A percentile compares a stretch with the other conserved stretches of the same genome.
These are phyloP conservation scores for Notarius quadriscutis DNA, from an alignment of 2,113 vertebrate species.

Conservation along the genomic window DNA sequence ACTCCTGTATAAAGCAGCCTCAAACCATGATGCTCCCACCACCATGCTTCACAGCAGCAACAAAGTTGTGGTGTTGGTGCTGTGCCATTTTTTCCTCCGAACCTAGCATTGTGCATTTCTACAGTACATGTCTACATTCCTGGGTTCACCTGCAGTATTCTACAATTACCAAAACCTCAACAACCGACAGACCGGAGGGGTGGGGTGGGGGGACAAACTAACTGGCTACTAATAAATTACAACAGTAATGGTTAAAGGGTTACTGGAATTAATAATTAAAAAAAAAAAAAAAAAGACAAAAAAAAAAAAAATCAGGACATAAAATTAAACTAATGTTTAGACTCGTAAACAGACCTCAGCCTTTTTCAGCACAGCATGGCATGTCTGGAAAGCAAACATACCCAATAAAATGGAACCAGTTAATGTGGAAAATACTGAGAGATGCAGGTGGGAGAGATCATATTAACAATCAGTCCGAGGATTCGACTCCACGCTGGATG, in stretches of 20 bases:
- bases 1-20: background rate
- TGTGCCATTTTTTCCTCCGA: background rate
- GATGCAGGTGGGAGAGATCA: conserved; percentile 3
- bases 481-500: background rate
- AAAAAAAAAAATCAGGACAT: background rate
- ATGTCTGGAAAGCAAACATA: conserved; percentile 24
- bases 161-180: background rate
- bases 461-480: background rate
- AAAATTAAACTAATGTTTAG: conserved; percentile 3
- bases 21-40: background rate
- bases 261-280: background rate
- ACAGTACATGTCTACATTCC: background rate
- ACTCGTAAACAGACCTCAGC: conserved; percentile 14
- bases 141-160: background rate
- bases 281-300: too few species aligned
- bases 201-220: background rate
- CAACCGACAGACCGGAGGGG: background rate
- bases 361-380: conserved; percentile 22
- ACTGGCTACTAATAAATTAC: background rate
- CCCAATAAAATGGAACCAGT: conserved; percentile 6
- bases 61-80: too few species aligned
- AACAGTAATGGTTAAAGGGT: background rate
- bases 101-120: background rate
- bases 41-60: background rate
- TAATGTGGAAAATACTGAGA: conserved; percentile 19